Conservation (phyloP, 2,797 vertebrate genomes). For the Chromis chromis region DNA sequence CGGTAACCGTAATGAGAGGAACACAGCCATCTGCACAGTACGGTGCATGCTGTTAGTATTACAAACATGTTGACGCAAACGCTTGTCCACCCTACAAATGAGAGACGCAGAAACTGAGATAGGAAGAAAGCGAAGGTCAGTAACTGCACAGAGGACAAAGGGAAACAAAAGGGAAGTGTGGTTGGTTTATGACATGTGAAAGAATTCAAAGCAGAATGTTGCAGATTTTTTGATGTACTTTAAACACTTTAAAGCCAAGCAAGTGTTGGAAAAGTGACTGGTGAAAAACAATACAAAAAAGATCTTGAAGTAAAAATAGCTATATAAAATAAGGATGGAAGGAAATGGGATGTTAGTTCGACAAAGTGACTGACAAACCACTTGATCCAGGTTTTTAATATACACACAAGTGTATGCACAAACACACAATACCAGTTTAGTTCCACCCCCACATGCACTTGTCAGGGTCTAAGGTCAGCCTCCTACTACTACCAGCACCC, state of each 20-base stretch:
- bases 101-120: conserved; percentile 18
- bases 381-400: conserved; percentile 47
- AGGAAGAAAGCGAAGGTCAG: conserved; percentile 31
- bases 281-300: conserved; percentile 16
- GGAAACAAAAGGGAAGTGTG: conserved; percentile 5
- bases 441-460: conserved; percentile 4
- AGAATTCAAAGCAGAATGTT: conserved; percentile 46
- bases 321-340: conserved; percentile 9
- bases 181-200: conserved; percentile 24
- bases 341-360: conserved; percentile 10
- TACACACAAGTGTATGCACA: neutral
- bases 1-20: conserved; percentile 66
- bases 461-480: conserved; percentile 59
- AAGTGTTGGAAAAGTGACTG: conserved; percentile 41
- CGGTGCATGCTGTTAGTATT: conserved; percentile 60
- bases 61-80: conserved; percentile 42
- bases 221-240: conserved; percentile 36
- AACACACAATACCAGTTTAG: neutral
- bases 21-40: conserved; percentile 66
- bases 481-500: conserved; percentile 10
- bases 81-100: conserved; percentile 25
- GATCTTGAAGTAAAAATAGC: conserved; percentile 41
- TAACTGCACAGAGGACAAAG: conserved; percentile 14
- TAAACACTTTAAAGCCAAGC: conserved; percentile 59
- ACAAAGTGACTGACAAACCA: conserved; percentile 6